Evolutionary conservation across 2,113 vertebrate genomes (phyloP), one percentile per base, ranked within the genome.

Genomic region (Plectropomus leopardus): DNA sequence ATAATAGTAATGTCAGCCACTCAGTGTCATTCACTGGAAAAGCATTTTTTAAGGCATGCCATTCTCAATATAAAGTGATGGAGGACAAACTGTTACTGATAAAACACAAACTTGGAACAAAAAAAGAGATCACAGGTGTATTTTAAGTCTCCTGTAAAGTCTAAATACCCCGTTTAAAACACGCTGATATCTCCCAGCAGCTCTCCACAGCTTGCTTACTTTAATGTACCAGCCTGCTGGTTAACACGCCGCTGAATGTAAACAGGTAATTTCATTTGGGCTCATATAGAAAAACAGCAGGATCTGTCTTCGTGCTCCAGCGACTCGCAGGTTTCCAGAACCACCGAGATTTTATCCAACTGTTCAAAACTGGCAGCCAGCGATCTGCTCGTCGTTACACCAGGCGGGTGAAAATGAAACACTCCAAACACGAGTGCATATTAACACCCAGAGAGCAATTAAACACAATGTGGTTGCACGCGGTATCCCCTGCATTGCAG

Each of bases 361-460:
- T 85, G 93, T 86, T 93, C 47, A 72, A 80, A 78, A 70, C 78
- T 83, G 88, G 80, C 82, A 85, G 71, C 61, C 60, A 3, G 64
- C 78, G 65, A 81, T 80, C 72, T 77, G 86, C 90, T 83, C 63
- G 65, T 88, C 89, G 73, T 90, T 92, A 80, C 82, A 54, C 77
- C 88, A 89, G 86, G 80, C 82, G 72, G 90, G 69, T 77, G 80
- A 87, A 84, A 91, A 92, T 88, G 86, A 92, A 89, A 85, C 92
- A 81, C 89, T 92, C 88, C 69, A 83, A 90, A 90, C 91, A 92
- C 86, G 48, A 91, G 82, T 60, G 84, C 75, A 70, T 84, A 87
- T 93, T 86, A 90, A 90, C 87, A 65, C 91, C 88, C 72, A 28
- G 84, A 90, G 89, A 94, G 90, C 92, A 90, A 92, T 94, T 92